phyloP scores from a whole-genome alignment of 2,113 vertebrate species.

The Colius striatus region DNA sequence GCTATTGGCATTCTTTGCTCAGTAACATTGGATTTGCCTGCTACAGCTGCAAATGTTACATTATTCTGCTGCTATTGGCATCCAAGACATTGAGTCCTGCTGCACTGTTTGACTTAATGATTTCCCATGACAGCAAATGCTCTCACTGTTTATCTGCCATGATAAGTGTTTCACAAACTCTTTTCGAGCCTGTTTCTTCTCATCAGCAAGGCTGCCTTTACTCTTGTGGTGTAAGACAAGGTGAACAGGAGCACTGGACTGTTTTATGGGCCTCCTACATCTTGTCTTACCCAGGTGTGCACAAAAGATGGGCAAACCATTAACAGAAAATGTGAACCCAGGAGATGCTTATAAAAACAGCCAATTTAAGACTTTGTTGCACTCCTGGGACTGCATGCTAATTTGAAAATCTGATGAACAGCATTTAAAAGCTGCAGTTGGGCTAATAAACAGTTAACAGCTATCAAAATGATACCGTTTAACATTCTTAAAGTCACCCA shows the following conservation, averaged over 20 bases:
- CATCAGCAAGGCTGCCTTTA: not conserved
- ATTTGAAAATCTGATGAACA: not conserved
- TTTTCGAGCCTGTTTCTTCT: not conserved
- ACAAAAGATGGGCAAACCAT: not conserved
- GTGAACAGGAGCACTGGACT: not conserved
- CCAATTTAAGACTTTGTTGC: not conserved
- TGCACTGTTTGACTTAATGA: not conserved
- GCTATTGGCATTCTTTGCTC: not conserved
- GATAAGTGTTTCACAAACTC: not conserved
- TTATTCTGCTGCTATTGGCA: not conserved
- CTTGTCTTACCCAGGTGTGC: not conserved
- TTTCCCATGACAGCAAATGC: not conserved
- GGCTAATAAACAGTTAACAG: not conserved
- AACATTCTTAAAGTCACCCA: not conserved
- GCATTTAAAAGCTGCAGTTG: not conserved
- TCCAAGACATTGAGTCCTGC: not conserved
- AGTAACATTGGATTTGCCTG: not conserved
- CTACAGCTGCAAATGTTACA: not conserved
- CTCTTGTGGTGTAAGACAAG: not conserved
- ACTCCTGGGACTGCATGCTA: accelerated
- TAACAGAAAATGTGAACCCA: not conserved
- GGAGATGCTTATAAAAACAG: not conserved
- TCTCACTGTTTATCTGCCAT: not conserved
- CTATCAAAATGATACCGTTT: not conserved
- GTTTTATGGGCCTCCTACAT: accelerated